Conservation (phyloP, 2,113 vertebrate genomes). For the Brachyhypopomus gauderio region DNA sequence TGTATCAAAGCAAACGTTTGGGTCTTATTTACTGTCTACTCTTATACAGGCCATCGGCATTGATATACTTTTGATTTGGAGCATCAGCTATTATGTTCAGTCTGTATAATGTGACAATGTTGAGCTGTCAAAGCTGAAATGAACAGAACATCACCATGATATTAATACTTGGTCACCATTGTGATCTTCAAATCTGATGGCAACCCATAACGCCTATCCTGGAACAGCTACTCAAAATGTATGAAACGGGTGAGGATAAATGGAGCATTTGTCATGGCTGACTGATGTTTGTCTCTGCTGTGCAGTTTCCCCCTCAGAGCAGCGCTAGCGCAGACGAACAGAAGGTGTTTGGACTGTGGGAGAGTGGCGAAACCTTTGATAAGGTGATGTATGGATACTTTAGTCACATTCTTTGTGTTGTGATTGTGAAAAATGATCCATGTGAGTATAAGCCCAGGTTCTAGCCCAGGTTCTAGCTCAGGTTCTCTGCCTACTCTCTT, state of each 20-base stretch:
- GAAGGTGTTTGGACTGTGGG: slow-evolving; percentile 97
- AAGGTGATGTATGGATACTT: slow-evolving; percentile 76
- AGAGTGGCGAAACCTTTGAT: slow-evolving; percentile 87
- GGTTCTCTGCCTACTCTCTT: not conserved
- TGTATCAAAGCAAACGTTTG: no score
- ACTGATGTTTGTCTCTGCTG: not conserved
- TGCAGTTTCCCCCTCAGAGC: slow-evolving; percentile 93
- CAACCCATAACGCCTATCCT: no score
- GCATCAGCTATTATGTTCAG: no score
- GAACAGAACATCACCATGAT: no score
- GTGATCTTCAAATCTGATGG: no score
- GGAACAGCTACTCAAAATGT: no score
- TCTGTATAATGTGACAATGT: no score
- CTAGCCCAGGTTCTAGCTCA: not conserved
- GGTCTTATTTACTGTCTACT: no score
- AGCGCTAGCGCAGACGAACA: slow-evolving; percentile 88
- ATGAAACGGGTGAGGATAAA: not conserved
- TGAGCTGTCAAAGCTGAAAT: no score
- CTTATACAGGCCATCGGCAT: no score
- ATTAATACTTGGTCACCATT: no score
- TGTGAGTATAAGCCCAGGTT: not conserved
- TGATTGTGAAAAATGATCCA: not conserved
- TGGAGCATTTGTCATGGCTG: not conserved
- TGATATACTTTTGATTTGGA: no score
- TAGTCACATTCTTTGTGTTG: not conserved